Evolutionary conservation across 2,888 invertebrate species (phyloP), one percentile per base, ranked within the genome.

Genomic region (Pterobdella sp.): DNA sequence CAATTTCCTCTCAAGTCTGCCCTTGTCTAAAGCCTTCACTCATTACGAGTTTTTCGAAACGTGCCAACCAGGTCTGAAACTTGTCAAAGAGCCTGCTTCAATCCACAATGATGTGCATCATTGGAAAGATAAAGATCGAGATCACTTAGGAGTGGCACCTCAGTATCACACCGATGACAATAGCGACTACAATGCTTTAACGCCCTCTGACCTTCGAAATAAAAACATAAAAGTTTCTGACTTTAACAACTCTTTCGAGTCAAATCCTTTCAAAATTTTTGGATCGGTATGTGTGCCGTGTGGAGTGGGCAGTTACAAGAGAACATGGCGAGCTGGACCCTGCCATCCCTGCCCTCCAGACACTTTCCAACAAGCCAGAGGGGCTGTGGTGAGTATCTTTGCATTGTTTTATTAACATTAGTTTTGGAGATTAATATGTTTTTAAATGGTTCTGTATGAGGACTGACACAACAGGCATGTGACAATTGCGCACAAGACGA

Each of bases 251-350:
- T n/a, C n/a, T n/a, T n/a, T n/a, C n/a, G n/a, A n/a, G n/a, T n/a
- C n/a, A n/a, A n/a, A n/a, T n/a, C n/a, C n/a, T n/a, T n/a, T n/a
- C n/a, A n/a, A n/a, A n/a, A n/a, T n/a, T n/a, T n/a, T 42, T 22
- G 49, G 49, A 14, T 56, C 60, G 4, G n/a, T 56, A 26, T 56
- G 60, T n/a, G 60, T 56, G 60, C 60, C 60, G n/a, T 56, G 60
- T 56, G 60, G 60, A 3, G 60, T 14, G 7, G 60, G 60, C n/a
- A 56, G 60, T 56, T 56, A 56, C 60, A 56, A 56, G n/a, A 26
- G 3, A 3, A 56, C 18, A 22, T 56, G 4, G n/a, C 10, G 60
- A 22, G 60, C 60, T 4, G 60, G 60, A 26, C 60, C 60, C 26
- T 56, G 60, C n/a, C 3, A 7, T 56, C 60, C 60, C 14, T 56